Percentiles rank a stretch among this genome's conserved stretches.
Evolutionary conservation across 2,797 vertebrate species (phyloP).

Genomic region (Argentina silus): DNA sequence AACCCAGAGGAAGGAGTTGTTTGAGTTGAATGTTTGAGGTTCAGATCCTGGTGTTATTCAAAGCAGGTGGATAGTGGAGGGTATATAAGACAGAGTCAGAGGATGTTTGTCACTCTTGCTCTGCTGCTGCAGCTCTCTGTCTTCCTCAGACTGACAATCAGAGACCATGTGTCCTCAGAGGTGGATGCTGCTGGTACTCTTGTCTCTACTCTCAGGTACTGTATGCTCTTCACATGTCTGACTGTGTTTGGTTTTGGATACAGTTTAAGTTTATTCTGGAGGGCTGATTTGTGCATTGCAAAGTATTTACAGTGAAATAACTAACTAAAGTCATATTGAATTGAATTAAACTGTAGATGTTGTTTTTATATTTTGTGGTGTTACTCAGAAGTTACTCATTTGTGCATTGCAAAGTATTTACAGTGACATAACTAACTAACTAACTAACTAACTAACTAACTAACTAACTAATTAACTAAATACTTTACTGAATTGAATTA

Average conservation of each 20-base stretch:
- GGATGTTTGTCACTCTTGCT: background rate
- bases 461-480: no score
- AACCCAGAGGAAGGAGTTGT: no score
- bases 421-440: background rate
- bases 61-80: background rate
- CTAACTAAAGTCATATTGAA: background rate
- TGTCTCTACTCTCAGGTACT: conserved; percentile 58
- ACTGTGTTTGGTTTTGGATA: background rate
- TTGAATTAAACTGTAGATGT: no score
- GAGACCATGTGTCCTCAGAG: conserved; percentile 40
- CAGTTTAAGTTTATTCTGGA: background rate
- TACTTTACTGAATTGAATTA: no score
- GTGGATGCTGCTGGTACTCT: conserved; percentile 36
- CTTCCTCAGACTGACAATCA: background rate
- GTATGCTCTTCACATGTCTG: background rate
- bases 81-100: conserved; percentile 35
- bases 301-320: background rate
- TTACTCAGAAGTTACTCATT: no score
- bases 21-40: conserved; percentile 26
- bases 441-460: no score
- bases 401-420: background rate
- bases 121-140: background rate
- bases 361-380: no score
- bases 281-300: background rate
- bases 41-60: conserved; percentile 59